phyloP scores from a whole-genome alignment of 2,113 vertebrate species.

The Podilymbus podiceps region DNA sequence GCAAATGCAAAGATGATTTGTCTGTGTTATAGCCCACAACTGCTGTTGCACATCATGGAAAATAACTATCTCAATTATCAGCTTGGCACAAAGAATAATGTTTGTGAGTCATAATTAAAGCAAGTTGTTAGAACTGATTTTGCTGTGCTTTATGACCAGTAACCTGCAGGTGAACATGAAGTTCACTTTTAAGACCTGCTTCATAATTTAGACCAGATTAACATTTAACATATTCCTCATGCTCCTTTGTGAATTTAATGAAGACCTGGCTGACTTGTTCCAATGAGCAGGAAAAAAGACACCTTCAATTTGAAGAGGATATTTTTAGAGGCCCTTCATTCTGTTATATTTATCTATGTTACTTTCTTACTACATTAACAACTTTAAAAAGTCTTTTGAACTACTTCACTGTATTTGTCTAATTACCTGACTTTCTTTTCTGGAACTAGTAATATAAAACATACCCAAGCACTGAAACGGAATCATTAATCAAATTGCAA shows the following conservation, averaged over 20 bases:
- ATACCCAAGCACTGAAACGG: not conserved
- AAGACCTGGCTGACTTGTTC: not conserved
- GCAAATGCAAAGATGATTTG: not conserved
- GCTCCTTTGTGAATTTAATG: not conserved
- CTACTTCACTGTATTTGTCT: conserved; percentile 24
- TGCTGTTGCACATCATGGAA: conserved; percentile 35
- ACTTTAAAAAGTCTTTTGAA: conserved; percentile 15
- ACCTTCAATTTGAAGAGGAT: not conserved
- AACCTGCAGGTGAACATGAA: conserved; percentile 45
- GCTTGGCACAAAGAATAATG: conserved; percentile 48
- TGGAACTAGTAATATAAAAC: not conserved
- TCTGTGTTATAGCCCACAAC: conserved; percentile 50
- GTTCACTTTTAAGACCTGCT: not conserved
- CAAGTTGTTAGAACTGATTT: conserved; percentile 13
- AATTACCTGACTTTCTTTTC: conserved; percentile 18
- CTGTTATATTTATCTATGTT: conserved; percentile 16
- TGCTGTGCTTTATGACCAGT: conserved; percentile 33
- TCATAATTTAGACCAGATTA: conserved; percentile 43
- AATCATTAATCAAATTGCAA: conserved; percentile 34
- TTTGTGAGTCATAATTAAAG: conserved; percentile 57
- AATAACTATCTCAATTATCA: conserved; percentile 63
- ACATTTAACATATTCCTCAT: not conserved
- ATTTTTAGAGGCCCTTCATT: conserved; percentile 35
- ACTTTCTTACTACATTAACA: conserved; percentile 16
- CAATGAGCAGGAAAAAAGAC: not conserved